Evolutionary conservation across 2,888 invertebrate species (phyloP).

Genomic region (Dolomedes plantarius): DNA sequence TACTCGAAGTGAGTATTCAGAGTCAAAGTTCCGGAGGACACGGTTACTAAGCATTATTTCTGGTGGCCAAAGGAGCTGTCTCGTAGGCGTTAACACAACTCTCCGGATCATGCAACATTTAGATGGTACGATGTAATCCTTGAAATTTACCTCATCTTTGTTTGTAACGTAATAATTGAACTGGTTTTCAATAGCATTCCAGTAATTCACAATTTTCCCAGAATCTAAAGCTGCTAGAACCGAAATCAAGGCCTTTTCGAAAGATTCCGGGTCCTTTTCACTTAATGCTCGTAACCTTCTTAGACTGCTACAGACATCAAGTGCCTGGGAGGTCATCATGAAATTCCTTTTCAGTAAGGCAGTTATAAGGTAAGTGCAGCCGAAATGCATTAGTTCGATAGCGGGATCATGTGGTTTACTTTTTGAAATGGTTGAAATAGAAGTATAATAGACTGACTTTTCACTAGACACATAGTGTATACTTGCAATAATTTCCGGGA

Average conservation of each 20-base stretch:
- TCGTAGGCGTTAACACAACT: conserved; percentile 54
- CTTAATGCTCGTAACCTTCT: not conserved
- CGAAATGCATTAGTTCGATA: conserved; percentile 35
- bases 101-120: conserved; percentile 59
- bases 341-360: conserved; percentile 61
- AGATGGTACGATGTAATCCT: conserved; percentile 47
- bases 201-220: conserved; percentile 50
- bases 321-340: conserved; percentile 17
- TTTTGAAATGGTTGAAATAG: conserved; percentile 1
- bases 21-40: conserved; percentile 65
- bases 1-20: conserved; percentile 68
- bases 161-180: conserved; percentile 26
- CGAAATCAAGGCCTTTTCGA: conserved; percentile 53
- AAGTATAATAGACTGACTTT: conserved; percentile 42
- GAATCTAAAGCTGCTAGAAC: conserved; percentile 47
- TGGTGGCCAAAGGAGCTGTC: conserved; percentile 48
- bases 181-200: conserved; percentile 26
- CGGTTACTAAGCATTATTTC: conserved; percentile 62
- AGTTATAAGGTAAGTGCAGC: conserved; percentile 41
- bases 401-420: not conserved
- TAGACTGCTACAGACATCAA: not conserved
- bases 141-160: conserved; percentile 34
- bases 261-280: not conserved
- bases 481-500: conserved; percentile 36
- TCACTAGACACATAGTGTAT: conserved; percentile 42